These are phyloP conservation scores for Pterophyllum scalare DNA, from an alignment of 2,113 vertebrate genomes.

Conservation along the genomic window DNA sequence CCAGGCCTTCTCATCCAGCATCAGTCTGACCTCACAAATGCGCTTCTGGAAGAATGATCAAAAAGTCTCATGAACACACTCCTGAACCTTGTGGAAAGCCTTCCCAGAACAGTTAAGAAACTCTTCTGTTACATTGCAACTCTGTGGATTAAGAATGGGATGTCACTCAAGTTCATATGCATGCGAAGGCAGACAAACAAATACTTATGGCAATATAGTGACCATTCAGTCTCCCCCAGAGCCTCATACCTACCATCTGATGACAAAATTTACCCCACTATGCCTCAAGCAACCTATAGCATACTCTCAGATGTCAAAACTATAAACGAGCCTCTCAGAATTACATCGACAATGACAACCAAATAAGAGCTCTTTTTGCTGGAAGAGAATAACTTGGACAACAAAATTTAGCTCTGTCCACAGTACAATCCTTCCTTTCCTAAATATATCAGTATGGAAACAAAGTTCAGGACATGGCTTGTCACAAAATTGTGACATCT, in stretches of 20 bases:
- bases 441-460: background rate
- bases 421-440: background rate
- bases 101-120: no score
- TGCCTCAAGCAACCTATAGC: background rate
- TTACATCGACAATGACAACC: background rate
- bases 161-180: no score
- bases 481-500: background rate
- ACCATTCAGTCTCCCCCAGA: background rate
- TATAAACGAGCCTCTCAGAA: background rate
- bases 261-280: background rate
- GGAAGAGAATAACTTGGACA: background rate
- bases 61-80: no score
- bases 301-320: background rate
- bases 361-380: background rate
- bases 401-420: background rate
- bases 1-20: no score
- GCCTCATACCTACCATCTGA: background rate
- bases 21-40: no score
- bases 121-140: no score
- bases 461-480: background rate
- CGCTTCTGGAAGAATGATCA: no score
- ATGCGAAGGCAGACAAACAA: no score
- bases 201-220: no score
- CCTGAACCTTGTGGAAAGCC: no score
- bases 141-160: no score